Base-by-base conservation (phyloP, 2,113 vertebrate species). In the Suncus etruscus region DNA sequence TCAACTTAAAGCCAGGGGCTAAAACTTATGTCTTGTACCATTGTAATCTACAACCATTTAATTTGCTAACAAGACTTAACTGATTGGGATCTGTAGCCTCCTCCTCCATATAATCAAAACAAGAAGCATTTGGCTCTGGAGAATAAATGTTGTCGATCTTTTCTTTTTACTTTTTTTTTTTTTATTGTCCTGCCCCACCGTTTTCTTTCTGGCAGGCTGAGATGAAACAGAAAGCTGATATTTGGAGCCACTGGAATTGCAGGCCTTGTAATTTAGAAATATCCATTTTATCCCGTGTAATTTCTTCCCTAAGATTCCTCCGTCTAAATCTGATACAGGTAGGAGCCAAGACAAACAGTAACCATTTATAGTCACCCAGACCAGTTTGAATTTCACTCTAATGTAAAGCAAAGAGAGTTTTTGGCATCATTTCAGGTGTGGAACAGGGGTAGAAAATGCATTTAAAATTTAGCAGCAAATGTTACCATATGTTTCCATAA, bases 221-320 rank as follows among this genome's bases (percentile, higher is more conserved):
- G 94, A 97, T 97, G 98, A 98, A 97, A 97, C 96, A 97, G 97
- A 97, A 98, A 98, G 96, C 97, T 97, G 97, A 98, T 97, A 96
- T 92, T 94, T 90, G 84, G 95, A 97, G 96, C 96, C 97, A 95
- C 97, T 98, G 97, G 97, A 98, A 97, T 97, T 97, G 96, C 95
- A 97, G 96, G 95, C 96, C 95, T 98, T 97, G 97, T 98, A 97
- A 98, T 98, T 98, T 97, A 98, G 97, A 97, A 98, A 98, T 98
- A 97, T 95, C 97, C 96, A 97, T 97, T 98, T 97, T 97, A 98
- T 98, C 97, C 98, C 96, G 58, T 98, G 97, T 97, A 98, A 98
- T 98, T 98, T 98, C 96, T 97, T 97, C 96, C 96, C 96, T 97
- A 93, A 95, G 97, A 98, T 98, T 98, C 97, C 97, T 98, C 95